Conservation (phyloP, 2,888 invertebrate species). For the Melanargia galathea region DNA sequence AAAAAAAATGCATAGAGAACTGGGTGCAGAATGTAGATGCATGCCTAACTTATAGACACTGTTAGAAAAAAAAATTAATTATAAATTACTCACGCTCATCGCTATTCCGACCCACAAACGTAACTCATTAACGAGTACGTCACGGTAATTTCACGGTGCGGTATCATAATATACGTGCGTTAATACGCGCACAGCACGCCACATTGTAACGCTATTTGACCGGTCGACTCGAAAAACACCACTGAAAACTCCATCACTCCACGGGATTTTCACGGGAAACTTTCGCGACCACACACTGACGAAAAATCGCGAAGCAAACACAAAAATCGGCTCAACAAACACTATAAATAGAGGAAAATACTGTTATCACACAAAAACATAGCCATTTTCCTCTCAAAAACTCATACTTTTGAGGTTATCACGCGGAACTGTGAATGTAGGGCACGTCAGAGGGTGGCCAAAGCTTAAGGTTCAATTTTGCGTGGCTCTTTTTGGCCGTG, state of each 20-base stretch:
- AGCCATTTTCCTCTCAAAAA: constrained; percentile 57
- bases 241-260: constrained; percentile 34
- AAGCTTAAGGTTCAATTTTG: constrained; percentile 64
- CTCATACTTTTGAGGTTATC: constrained; percentile 76
- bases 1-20: too few relatives aligned
- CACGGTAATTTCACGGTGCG: constrained; percentile 49
- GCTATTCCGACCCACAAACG: constrained; percentile 43
- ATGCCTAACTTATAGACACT: not conserved
- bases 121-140: constrained; percentile 48
- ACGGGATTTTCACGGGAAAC: constrained; percentile 42
- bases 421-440: constrained; percentile 72
- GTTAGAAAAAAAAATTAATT: constrained; percentile 5
- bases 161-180: constrained; percentile 44
- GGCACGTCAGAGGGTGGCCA: constrained; percentile 61
- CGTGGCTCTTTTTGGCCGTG: constrained; percentile 48
- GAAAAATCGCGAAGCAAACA: constrained; percentile 29
- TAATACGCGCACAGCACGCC: constrained; percentile 40
- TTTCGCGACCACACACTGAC: not conserved
- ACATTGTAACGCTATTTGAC: constrained; percentile 40
- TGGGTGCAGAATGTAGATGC: too few relatives aligned
- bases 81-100: constrained; percentile 67
- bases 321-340: constrained; percentile 18
- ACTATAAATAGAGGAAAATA: constrained; percentile 12
- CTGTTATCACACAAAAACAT: constrained; percentile 46
- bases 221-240: constrained; percentile 35